phyloP scores from a whole-genome alignment of 2,888 invertebrate genomes.

The Trilocha varians region DNA sequence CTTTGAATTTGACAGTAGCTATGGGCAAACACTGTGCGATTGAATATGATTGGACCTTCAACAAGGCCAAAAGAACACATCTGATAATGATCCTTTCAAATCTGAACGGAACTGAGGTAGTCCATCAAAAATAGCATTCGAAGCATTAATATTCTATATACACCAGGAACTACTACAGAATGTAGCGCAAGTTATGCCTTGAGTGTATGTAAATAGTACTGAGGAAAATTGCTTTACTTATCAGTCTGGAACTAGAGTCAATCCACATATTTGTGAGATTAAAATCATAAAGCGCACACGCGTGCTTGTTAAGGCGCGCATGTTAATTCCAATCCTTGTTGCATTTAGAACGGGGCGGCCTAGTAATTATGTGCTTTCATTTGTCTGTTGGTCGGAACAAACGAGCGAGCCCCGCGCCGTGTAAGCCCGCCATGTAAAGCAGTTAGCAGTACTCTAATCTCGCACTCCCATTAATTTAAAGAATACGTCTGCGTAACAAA shows the following conservation, averaged over 20 bases:
- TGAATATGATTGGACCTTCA: too few species aligned
- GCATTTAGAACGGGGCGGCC: slow-evolving; percentile 69
- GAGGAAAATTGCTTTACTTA: not conserved
- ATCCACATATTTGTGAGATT: slow-evolving; percentile 45
- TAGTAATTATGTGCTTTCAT: slow-evolving; percentile 73
- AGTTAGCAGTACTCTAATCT: slow-evolving; percentile 72
- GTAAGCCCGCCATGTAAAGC: slow-evolving; percentile 68
- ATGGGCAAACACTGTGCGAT: too few species aligned
- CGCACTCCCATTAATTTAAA: slow-evolving; percentile 69
- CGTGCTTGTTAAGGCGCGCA: slow-evolving; percentile 63
- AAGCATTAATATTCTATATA: too few species aligned
- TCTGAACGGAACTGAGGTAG: too few species aligned
- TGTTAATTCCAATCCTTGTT: slow-evolving; percentile 71
- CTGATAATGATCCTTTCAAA: too few species aligned
- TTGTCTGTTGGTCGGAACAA: slow-evolving; percentile 68
- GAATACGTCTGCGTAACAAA: slow-evolving; percentile 69
- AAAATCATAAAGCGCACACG: slow-evolving; percentile 68
- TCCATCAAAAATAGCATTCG: too few species aligned
- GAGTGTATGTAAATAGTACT: not conserved
- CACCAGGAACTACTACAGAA: too few species aligned
- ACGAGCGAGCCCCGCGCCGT: slow-evolving; percentile 53
- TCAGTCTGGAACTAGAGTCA: slow-evolving; percentile 13
- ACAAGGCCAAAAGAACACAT: too few species aligned
- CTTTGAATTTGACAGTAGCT: too few species aligned
- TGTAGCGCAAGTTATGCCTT: not conserved